Evolutionary conservation across 2,888 invertebrate genomes (phyloP).

Genomic region (Lingula anatina): DNA sequence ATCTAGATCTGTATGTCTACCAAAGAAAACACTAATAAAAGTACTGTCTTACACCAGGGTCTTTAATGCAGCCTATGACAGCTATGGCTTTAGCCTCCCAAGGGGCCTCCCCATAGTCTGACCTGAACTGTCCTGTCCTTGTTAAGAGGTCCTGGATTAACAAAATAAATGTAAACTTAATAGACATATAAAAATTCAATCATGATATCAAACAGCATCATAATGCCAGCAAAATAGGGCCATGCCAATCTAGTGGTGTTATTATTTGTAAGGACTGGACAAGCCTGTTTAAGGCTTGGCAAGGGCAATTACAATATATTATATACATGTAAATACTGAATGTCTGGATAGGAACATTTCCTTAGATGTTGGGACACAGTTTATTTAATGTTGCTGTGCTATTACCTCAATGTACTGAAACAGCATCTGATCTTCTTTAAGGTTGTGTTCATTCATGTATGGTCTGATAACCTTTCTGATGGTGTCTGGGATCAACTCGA

Average conservation of each 20-base stretch:
- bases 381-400: too few relatives aligned
- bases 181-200: too few relatives aligned
- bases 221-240: too few relatives aligned
- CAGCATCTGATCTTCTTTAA: slow-evolving; percentile 39
- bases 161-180: not conserved
- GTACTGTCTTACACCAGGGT: slow-evolving; percentile 35
- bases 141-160: slow-evolving; percentile 31
- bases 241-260: too few relatives aligned
- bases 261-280: not conserved
- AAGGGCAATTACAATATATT: not conserved
- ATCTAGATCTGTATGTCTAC: too few relatives aligned
- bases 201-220: too few relatives aligned
- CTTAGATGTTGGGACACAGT: too few relatives aligned
- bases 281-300: not conserved
- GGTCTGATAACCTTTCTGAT: slow-evolving; percentile 36
- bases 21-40: too few relatives aligned
- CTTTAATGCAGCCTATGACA: slow-evolving; percentile 33
- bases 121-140: slow-evolving; percentile 21
- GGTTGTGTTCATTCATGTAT: slow-evolving; percentile 37
- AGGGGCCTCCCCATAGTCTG: slow-evolving; percentile 23
- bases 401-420: slow-evolving; percentile 44
- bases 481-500: slow-evolving; percentile 33
- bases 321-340: not conserved
- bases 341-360: too few relatives aligned
- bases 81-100: slow-evolving; percentile 45